A percentile compares a stretch with the other conserved stretches of the same genome.
Evolutionary conservation across 2,888 invertebrate species (phyloP).

Genomic region (Hypomecis punctinalis): DNA sequence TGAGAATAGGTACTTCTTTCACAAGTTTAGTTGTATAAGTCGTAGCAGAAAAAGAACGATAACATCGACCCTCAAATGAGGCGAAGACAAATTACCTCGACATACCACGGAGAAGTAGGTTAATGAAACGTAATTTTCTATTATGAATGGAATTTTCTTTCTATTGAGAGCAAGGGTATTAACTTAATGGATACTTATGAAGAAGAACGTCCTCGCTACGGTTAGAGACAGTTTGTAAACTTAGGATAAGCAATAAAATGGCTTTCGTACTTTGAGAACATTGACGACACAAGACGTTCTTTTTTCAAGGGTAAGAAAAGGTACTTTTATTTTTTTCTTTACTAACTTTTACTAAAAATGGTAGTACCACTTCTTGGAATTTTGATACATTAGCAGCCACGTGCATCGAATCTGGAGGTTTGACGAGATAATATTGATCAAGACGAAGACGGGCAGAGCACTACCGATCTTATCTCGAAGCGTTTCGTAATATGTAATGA

Average conservation of each 20-base stretch:
- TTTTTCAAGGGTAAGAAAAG: too few relatives aligned
- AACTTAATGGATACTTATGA: slow-evolving; percentile 33
- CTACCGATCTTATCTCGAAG: too few relatives aligned
- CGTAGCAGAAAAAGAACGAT: neutral
- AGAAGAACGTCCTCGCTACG: slow-evolving; percentile 16
- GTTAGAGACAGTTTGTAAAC: slow-evolving; percentile 8
- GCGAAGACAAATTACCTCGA: slow-evolving; percentile 24
- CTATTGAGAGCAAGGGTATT: slow-evolving; percentile 34
- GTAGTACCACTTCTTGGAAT: too few relatives aligned
- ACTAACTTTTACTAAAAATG: too few relatives aligned
- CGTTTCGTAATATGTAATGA: too few relatives aligned
- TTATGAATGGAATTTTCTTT: slow-evolving; percentile 33
- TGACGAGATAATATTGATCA: too few relatives aligned
- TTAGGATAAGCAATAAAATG: slow-evolving; percentile 5
- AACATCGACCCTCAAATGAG: slow-evolving; percentile 18
- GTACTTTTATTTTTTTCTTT: too few relatives aligned
- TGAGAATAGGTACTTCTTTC: neutral
- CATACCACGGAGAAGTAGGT: slow-evolving; percentile 31
- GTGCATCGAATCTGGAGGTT: too few relatives aligned
- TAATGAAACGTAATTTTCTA: slow-evolving; percentile 39
- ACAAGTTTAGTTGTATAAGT: neutral
- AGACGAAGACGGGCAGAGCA: too few relatives aligned
- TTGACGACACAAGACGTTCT: too few relatives aligned
- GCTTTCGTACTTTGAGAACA: slow-evolving; percentile 6
- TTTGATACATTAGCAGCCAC: too few relatives aligned